phyloP scores from a whole-genome alignment of 2,888 invertebrate species.

The Altica lythri region DNA sequence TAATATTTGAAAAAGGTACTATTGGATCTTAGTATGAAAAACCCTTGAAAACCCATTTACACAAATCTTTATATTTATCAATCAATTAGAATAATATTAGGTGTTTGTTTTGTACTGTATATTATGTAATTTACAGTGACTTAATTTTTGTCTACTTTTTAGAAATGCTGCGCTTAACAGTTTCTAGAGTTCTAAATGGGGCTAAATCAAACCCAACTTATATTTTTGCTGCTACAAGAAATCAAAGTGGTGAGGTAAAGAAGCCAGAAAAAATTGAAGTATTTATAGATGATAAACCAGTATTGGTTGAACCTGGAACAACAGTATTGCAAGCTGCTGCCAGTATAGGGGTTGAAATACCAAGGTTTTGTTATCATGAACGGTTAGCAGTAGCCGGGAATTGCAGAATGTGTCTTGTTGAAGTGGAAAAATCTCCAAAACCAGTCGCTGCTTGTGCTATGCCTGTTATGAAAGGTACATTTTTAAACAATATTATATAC shows the following conservation, averaged over 20 bases:
- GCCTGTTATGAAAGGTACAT: conserved; percentile 98
- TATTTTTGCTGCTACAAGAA: conserved; percentile 43
- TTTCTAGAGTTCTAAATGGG: conserved; percentile 66
- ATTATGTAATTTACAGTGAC: conserved; percentile 30
- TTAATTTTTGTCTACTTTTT: conserved; percentile 19
- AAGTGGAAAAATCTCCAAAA: conserved; percentile 97
- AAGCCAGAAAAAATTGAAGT: conserved; percentile 82
- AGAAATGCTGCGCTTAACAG: conserved; percentile 77
- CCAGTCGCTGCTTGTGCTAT: conserved; percentile 99
- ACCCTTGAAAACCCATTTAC: neutral
- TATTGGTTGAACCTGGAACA: conserved; percentile 92
- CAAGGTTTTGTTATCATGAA: conserved; percentile 99
- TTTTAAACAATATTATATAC: no score
- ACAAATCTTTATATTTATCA: no score
- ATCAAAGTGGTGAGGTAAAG: conserved; percentile 46
- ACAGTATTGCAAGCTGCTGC: conserved; percentile 97
- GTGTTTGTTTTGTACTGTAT: conserved; percentile 3
- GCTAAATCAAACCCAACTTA: conserved; percentile 51
- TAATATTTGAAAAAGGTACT: conserved; percentile 9
- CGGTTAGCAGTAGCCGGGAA: conserved; percentile 98
- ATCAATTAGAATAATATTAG: no score
- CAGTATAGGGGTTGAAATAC: conserved; percentile 94
- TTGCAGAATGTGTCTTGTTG: conserved; percentile 99
- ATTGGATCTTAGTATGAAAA: no score
- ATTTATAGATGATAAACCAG: conserved; percentile 95